phyloP scores from a whole-genome alignment of 2,113 vertebrate species.

The Rhabdomys dilectus region DNA sequence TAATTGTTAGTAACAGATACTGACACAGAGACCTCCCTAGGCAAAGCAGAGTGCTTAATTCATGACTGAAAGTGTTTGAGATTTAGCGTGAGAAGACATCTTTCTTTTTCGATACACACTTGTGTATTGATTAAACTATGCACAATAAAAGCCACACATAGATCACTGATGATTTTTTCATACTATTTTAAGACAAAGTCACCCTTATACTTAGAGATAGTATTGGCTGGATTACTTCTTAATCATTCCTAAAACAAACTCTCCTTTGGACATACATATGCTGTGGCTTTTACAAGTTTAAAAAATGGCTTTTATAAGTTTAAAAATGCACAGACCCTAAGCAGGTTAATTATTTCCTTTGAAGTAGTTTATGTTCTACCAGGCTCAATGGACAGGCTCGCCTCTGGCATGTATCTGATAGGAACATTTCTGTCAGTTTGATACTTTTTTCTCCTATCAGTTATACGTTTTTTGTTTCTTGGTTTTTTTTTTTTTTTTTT shows the following conservation, averaged over 20 bases:
- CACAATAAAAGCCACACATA: conserved; percentile 52
- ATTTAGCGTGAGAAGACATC: background rate
- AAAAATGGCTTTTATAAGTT: too few relatives aligned
- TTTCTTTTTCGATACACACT: background rate
- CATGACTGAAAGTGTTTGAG: conserved; percentile 42
- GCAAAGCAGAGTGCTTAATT: background rate
- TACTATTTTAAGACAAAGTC: conserved; percentile 42
- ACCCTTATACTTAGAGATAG: conserved; percentile 13
- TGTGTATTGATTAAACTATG: background rate
- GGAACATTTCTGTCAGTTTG: conserved; percentile 53
- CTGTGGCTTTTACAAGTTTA: conserved; percentile 12
- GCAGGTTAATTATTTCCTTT: conserved; percentile 26
- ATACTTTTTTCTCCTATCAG: conserved; percentile 34
- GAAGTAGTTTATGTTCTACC: conserved; percentile 27
- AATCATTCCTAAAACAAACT: conserved; percentile 44
- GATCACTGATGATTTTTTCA: conserved; percentile 8
- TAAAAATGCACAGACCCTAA: conserved; percentile 32
- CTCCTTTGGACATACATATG: background rate
- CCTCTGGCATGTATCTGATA: conserved; percentile 21
- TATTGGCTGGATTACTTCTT: background rate
- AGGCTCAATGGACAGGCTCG: conserved; percentile 28
- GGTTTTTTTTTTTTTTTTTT: too few relatives aligned
- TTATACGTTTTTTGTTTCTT: too few relatives aligned
- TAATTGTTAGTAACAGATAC: background rate
- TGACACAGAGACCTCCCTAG: background rate